Percentiles rank a stretch among this genome's conserved stretches.
These are phyloP conservation scores for Odontocolon sp. DNA, from an alignment of 2,888 invertebrate genomes.

Conservation along the genomic window DNA sequence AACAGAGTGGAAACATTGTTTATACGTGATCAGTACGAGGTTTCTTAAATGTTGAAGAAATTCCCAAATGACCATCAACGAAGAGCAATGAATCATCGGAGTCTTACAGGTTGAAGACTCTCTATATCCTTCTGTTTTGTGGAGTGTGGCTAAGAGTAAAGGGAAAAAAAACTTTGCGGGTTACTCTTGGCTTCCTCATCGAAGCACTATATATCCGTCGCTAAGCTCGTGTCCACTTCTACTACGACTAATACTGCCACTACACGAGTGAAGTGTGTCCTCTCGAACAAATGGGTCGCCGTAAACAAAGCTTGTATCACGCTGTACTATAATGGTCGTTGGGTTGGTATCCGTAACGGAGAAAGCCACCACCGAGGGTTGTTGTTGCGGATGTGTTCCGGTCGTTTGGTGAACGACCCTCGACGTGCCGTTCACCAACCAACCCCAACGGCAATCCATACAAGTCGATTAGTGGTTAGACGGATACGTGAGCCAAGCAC, in stretches of 20 bases:
- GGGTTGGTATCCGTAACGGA: conserved; percentile 54
- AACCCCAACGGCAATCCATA: conserved; percentile 53
- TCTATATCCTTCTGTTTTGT: neutral
- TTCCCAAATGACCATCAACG: neutral
- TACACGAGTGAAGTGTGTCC: conserved; percentile 51
- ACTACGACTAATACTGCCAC: conserved; percentile 41
- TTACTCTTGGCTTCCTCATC: conserved; percentile 18
- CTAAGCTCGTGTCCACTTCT: conserved; percentile 52
- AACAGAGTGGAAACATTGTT: neutral
- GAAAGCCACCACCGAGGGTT: conserved; percentile 51
- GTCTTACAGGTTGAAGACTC: neutral
- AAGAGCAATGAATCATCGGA: conserved; percentile 10
- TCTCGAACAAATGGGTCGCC: conserved; percentile 64
- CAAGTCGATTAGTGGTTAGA: conserved; percentile 56
- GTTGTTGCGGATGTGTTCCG: conserved; percentile 58
- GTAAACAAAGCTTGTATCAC: conserved; percentile 67
- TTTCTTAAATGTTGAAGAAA: neutral
- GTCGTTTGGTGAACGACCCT: conserved; percentile 58
- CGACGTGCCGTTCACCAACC: conserved; percentile 42
- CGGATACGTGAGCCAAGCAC: conserved; percentile 3
- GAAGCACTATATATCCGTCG: conserved; percentile 39
- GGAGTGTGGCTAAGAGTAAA: neutral
- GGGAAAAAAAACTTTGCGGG: conserved; percentile 26
- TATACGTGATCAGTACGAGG: neutral
- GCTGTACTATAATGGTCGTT: conserved; percentile 26